Evolutionary conservation across 2,797 vertebrate species (phyloP).

Genomic region (Chlorospingus flavigularis): DNA sequence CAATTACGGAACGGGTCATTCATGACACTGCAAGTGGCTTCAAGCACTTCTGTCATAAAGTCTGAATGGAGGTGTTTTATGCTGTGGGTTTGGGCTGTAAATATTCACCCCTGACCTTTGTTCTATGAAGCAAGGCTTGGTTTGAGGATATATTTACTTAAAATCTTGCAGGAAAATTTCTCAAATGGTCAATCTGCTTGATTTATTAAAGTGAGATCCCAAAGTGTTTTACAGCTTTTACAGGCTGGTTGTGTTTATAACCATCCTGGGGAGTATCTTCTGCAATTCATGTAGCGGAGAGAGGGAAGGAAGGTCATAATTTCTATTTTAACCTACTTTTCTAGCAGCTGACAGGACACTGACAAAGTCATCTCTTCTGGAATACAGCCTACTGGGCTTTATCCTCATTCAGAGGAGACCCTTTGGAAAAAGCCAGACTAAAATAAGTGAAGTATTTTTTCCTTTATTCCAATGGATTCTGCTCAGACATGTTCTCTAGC

Average conservation of each 20-base stretch:
- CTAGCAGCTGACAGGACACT: slow-evolving; percentile 2
- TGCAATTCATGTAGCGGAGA: not conserved
- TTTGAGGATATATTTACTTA: slow-evolving; percentile 31
- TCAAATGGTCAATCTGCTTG: slow-evolving; percentile 5
- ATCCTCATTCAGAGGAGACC: not conserved
- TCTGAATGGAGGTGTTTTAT: not conserved
- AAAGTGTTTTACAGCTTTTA: slow-evolving; percentile 25
- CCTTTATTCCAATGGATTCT: not conserved
- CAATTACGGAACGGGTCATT: slow-evolving; percentile 1
- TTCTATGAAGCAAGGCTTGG: not conserved
- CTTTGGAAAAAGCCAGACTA: not conserved
- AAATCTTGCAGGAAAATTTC: slow-evolving; percentile 21
- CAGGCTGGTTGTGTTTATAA: slow-evolving; percentile 45
- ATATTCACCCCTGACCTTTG: slow-evolving; percentile 21
- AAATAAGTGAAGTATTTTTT: not conserved
- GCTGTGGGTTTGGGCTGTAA: not conserved
- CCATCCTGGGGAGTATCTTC: slow-evolving; percentile 53
- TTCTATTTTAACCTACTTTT: slow-evolving; percentile 37
- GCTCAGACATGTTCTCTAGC: not conserved
- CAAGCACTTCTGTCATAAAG: slow-evolving; percentile 1
- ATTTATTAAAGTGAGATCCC: slow-evolving; percentile 31
- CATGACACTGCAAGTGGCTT: not conserved
- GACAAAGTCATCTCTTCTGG: slow-evolving; percentile 32
- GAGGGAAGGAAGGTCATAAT: not conserved
- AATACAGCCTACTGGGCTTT: not conserved